Evolutionary conservation across 2,113 vertebrate species (phyloP).

Genomic region (Corydoras maculifer): DNA sequence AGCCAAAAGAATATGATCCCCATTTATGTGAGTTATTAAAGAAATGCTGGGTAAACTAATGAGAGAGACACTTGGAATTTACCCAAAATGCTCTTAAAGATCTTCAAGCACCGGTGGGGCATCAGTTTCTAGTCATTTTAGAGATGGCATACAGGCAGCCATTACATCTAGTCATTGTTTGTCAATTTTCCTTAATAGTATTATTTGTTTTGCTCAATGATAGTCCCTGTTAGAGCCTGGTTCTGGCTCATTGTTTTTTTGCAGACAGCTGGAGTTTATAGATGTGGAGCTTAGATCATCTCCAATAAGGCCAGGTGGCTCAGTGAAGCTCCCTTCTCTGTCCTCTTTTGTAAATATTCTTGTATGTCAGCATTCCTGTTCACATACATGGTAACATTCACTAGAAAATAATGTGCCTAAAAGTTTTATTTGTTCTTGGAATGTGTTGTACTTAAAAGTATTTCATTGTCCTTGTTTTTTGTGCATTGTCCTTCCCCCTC

Average conservation of each 20-base stretch:
- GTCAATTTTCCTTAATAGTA: slow-evolving; percentile 7
- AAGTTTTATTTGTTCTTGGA: slow-evolving; percentile 16
- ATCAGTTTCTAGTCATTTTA: not conserved
- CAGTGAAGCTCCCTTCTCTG: slow-evolving; percentile 22
- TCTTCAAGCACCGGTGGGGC: not conserved
- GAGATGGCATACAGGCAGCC: not conserved
- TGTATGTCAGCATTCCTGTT: slow-evolving; percentile 36
- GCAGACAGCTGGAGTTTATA: not conserved
- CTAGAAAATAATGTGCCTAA: slow-evolving; percentile 40
- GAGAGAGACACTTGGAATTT: no score
- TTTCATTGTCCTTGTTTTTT: slow-evolving; percentile 42
- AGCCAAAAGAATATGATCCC: no score
- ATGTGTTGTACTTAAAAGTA: slow-evolving; percentile 41
- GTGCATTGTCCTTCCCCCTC: not conserved
- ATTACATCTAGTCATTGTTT: not conserved
- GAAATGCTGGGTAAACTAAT: no score
- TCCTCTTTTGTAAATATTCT: slow-evolving; percentile 32
- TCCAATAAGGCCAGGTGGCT: slow-evolving; percentile 8
- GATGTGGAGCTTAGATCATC: not conserved
- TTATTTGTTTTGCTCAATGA: not conserved
- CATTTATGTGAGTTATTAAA: no score
- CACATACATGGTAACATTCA: slow-evolving; percentile 29
- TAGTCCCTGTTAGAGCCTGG: not conserved
- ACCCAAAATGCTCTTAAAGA: not conserved
- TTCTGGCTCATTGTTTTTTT: not conserved